A percentile compares a stretch with the other conserved stretches of the same genome.
phyloP scores from a whole-genome alignment of 2,113 vertebrate species.

The Hippocampus comes region DNA sequence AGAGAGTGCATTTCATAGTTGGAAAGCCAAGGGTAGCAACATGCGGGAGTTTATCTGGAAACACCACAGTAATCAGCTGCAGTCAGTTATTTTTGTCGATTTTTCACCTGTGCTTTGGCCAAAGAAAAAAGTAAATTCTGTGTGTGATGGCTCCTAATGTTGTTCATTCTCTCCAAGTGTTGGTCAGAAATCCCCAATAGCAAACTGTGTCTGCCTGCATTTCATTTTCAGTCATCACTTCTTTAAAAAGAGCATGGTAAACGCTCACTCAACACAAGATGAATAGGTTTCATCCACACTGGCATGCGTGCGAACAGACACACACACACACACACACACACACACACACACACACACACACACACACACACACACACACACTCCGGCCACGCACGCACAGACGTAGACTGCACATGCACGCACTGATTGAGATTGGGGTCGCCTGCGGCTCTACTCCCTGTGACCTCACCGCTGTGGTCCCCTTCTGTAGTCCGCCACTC shows the following conservation, averaged over 20 bases:
- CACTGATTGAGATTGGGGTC: conserved; percentile 23
- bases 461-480: conserved; percentile 43
- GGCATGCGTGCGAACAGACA: background rate
- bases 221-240: background rate
- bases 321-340: background rate
- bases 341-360: background rate
- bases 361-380: background rate
- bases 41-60: background rate
- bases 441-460: conserved; percentile 41
- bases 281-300: conserved; percentile 16
- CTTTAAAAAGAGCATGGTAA: conserved; percentile 20
- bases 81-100: conserved; percentile 20
- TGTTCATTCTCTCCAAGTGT: conserved; percentile 11
- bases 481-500: conserved; percentile 25
- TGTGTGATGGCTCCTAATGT: background rate
- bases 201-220: background rate
- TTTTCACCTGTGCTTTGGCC: background rate
- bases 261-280: conserved; percentile 11
- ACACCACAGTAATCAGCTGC: conserved; percentile 14
- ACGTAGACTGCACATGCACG: background rate
- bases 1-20: too few relatives aligned
- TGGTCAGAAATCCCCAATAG: background rate
- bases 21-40: too few relatives aligned
- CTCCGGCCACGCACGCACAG: background rate
- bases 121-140: background rate